A percentile compares a stretch with the other conserved stretches of the same genome.
phyloP scores from a whole-genome alignment of 1,140 invertebrate species.

The Berghia stephanieae region DNA sequence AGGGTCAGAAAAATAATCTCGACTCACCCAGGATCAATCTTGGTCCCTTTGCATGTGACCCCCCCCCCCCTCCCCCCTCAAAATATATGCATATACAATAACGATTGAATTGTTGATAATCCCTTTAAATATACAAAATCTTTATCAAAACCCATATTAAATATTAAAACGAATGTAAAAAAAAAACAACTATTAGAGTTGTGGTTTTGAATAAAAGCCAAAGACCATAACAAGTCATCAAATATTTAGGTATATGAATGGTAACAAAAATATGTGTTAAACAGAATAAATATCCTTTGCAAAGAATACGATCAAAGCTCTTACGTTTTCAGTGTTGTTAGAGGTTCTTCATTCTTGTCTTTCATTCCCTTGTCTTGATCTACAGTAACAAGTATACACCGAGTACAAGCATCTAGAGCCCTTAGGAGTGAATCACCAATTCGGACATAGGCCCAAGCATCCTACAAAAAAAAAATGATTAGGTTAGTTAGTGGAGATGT shows the following conservation, averaged over 20 bases:
- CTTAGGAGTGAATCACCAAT: slow-evolving; percentile 43
- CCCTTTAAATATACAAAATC: no score
- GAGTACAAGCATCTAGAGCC: slow-evolving; percentile 46
- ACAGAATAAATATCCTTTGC: neutral
- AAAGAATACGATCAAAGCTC: neutral
- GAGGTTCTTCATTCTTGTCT: slow-evolving; percentile 58
- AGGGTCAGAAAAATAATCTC: no score
- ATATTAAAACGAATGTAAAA: neutral
- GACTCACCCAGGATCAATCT: no score
- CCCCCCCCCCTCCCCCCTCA: no score
- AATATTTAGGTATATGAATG: neutral
- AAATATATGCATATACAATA: no score
- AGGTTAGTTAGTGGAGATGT: no score
- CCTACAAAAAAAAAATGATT: no score
- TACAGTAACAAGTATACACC: slow-evolving; percentile 62
- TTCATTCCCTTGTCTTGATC: slow-evolving; percentile 58
- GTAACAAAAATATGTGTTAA: neutral
- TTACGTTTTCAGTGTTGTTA: slow-evolving; percentile 60
- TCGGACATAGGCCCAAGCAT: slow-evolving; percentile 42
- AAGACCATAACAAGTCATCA: neutral
- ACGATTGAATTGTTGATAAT: no score
- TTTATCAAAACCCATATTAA: no score
- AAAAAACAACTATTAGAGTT: neutral
- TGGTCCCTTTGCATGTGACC: no score
- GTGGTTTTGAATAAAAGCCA: neutral